Conservation (phyloP, 2,113 vertebrate genomes). For the Dryoscopus gambensis region DNA sequence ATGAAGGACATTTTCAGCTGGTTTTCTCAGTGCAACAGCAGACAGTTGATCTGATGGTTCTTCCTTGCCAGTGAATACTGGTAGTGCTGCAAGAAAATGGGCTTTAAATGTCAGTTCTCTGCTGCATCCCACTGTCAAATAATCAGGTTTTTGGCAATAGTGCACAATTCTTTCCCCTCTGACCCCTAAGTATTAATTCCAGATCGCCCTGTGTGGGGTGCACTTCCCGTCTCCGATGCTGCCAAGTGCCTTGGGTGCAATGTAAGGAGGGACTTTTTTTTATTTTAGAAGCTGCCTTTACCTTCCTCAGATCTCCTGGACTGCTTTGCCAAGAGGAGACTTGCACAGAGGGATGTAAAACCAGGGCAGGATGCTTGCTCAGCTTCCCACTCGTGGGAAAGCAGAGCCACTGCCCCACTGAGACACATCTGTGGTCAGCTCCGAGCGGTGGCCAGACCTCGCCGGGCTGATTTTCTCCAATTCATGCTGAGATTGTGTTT, state of each 20-base stretch:
- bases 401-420: not conserved
- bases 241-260: not conserved
- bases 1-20: conserved; percentile 49
- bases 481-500: not conserved
- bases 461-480: not conserved
- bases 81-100: conserved; percentile 46
- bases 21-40: conserved; percentile 34
- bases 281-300: conserved; percentile 1
- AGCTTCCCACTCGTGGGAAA: not conserved
- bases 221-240: not conserved
- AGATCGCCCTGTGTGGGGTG: not conserved
- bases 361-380: not conserved
- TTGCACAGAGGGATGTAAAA: not conserved
- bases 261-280: not conserved
- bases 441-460: not conserved
- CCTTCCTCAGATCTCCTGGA: not conserved
- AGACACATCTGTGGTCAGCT: not conserved
- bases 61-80: conserved; percentile 19
- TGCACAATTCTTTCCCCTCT: conserved; percentile 14
- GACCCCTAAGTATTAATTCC: conserved; percentile 23
- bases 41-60: conserved; percentile 37
- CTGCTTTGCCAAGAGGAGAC: not conserved
- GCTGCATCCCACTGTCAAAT: conserved; percentile 17
- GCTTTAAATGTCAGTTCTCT: conserved; percentile 50
- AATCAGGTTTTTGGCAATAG: conserved; percentile 1